Evolutionary conservation across 2,888 invertebrate genomes (phyloP).

Genomic region (Hofmannophila pseudospretella): DNA sequence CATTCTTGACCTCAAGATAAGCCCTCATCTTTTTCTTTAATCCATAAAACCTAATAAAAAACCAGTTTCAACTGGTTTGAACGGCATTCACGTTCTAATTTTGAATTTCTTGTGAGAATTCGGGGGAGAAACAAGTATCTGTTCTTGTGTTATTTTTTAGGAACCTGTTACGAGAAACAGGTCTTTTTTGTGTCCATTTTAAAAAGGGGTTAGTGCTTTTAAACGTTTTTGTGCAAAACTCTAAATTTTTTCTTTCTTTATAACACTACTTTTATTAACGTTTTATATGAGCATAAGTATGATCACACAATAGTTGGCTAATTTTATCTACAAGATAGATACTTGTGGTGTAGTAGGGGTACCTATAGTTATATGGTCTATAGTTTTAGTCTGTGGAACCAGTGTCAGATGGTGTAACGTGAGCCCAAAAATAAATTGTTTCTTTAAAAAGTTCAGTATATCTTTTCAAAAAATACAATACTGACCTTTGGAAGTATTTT

Average conservation of each 20-base stretch:
- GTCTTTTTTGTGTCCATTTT: constrained; percentile 13
- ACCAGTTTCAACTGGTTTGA: constrained; percentile 23
- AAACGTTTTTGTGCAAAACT: not conserved
- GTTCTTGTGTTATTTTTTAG: constrained; percentile 9
- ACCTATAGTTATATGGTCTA: too few species aligned
- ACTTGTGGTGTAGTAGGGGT: too few species aligned
- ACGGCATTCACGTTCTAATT: constrained; percentile 18
- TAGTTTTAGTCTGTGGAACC: too few species aligned
- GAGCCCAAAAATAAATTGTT: too few species aligned
- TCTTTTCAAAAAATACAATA: too few species aligned
- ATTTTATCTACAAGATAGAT: too few species aligned
- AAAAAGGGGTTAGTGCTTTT: not conserved
- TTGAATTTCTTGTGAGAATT: constrained; percentile 19
- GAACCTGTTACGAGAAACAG: constrained; percentile 26
- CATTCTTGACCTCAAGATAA: constrained; percentile 14
- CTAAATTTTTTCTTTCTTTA: not conserved
- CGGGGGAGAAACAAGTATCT: constrained; percentile 9
- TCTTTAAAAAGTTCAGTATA: too few species aligned
- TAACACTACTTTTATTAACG: too few species aligned
- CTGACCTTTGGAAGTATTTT: too few species aligned
- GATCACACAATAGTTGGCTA: too few species aligned
- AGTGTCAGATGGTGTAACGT: too few species aligned
- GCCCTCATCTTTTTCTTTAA: constrained; percentile 19
- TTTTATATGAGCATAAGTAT: too few species aligned
- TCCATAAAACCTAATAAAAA: constrained; percentile 27